Conservation (phyloP, 2,888 invertebrate species). For the Pachymerium ferrugineum region DNA sequence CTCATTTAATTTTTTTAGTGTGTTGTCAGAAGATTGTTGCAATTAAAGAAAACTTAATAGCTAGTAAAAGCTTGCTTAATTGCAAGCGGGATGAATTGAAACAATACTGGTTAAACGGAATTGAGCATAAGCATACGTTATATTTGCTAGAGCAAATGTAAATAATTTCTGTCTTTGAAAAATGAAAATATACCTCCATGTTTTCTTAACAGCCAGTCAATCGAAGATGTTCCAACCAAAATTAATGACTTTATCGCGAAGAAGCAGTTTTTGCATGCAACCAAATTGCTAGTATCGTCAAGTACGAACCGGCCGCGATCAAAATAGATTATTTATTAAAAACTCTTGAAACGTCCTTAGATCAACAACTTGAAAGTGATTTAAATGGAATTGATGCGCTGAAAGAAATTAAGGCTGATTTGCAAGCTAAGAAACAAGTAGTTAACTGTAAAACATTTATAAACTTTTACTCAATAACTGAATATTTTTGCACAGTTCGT, state of each 20-base stretch:
- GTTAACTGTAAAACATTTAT: slow-evolving; percentile 25
- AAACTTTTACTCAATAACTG: not conserved
- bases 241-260: slow-evolving; percentile 60
- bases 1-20: no score
- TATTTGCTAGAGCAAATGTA: slow-evolving; percentile 85
- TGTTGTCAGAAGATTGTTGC: slow-evolving; percentile 68
- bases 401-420: slow-evolving; percentile 67
- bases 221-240: slow-evolving; percentile 66
- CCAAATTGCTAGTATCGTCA: slow-evolving; percentile 64
- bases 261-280: slow-evolving; percentile 78
- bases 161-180: slow-evolving; percentile 41
- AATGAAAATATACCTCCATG: not conserved
- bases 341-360: slow-evolving; percentile 46
- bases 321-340: not conserved
- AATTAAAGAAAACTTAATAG: slow-evolving; percentile 73
- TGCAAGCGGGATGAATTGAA: slow-evolving; percentile 88
- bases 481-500: slow-evolving; percentile 53
- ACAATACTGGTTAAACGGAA: slow-evolving; percentile 87
- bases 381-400: slow-evolving; percentile 78
- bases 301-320: slow-evolving; percentile 43
- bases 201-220: slow-evolving; percentile 58
- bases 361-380: slow-evolving; percentile 63
- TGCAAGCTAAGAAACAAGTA: slow-evolving; percentile 63
- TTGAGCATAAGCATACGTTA: slow-evolving; percentile 90
- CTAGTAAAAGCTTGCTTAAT: slow-evolving; percentile 76